Conservation (phyloP, 1,140 invertebrate species). For the Scaptomyza pallida region DNA sequence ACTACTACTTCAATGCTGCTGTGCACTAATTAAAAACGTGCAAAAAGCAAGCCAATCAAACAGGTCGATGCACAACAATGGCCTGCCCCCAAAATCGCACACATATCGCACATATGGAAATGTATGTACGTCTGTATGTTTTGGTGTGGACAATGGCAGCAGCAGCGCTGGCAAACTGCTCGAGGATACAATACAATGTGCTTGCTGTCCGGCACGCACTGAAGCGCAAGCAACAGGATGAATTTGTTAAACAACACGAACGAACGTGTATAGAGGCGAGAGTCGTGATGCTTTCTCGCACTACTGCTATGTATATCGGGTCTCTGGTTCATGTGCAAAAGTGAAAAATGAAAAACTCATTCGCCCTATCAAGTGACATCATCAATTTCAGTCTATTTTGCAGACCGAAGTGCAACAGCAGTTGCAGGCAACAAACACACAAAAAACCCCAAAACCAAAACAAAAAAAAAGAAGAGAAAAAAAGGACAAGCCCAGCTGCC, state of each 20-base stretch:
- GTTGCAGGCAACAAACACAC: not conserved
- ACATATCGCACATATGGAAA: constrained; percentile 5
- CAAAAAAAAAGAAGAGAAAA: constrained; percentile 26
- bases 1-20: constrained; percentile 1
- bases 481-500: not conserved
- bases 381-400: constrained; percentile 83
- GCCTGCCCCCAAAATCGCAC: constrained; percentile 39
- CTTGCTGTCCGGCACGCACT: constrained; percentile 65
- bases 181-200: constrained; percentile 50
- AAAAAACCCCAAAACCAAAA: constrained; percentile 21
- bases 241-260: constrained; percentile 80
- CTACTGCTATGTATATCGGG: not conserved
- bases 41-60: constrained; percentile 81
- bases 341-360: constrained; percentile 83
- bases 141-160: constrained; percentile 7
- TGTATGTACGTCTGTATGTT: not conserved
- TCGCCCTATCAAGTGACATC: constrained; percentile 83
- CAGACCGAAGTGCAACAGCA: constrained; percentile 33
- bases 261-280: not conserved
- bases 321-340: constrained; percentile 45
- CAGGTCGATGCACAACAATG: constrained; percentile 80
- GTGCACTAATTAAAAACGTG: constrained; percentile 77
- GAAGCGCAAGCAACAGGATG: constrained; percentile 79
- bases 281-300: not conserved
- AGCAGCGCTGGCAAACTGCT: not conserved